Conservation (phyloP, 2,888 invertebrate genomes). For the Xylota segnis region DNA sequence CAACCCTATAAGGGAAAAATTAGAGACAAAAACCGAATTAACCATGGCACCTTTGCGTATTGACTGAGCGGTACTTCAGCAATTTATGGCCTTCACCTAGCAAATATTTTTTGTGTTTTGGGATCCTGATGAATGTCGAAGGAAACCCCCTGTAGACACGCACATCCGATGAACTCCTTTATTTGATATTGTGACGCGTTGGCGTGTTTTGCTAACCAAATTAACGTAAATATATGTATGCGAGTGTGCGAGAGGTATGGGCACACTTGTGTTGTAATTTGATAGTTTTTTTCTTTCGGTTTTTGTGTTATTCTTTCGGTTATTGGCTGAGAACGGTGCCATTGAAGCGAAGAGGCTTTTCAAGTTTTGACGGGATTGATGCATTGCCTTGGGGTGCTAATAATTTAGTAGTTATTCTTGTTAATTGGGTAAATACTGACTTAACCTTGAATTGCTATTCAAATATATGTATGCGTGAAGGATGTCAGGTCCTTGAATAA, state of each 20-base stretch:
- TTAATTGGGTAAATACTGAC: too few relatives aligned
- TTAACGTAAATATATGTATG: conserved; percentile 32
- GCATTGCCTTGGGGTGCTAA: background rate
- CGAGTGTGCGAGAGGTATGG: conserved; percentile 11
- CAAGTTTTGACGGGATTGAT: background rate
- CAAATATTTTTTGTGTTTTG: conserved; percentile 12
- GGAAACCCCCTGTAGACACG: conserved; percentile 50
- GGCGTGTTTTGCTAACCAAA: conserved; percentile 47
- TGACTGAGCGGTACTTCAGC: conserved; percentile 51
- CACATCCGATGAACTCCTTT: conserved; percentile 43
- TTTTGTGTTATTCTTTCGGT: conserved; percentile 39
- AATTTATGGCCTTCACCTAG: conserved; percentile 57
- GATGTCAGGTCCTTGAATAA: too few relatives aligned
- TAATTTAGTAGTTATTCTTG: background rate
- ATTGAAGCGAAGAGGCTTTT: conserved; percentile 22
- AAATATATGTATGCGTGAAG: too few relatives aligned
- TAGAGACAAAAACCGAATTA: conserved; percentile 65
- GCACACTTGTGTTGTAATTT: conserved; percentile 41
- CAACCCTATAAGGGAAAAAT: conserved; percentile 14
- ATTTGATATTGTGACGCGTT: conserved; percentile 25
- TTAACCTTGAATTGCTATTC: too few relatives aligned
- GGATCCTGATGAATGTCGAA: background rate
- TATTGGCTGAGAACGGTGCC: conserved; percentile 6
- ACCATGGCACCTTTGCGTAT: conserved; percentile 64
- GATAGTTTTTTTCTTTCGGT: conserved; percentile 27